These are phyloP conservation scores for Cettia cetti DNA, from an alignment of 2,113 vertebrate species.

Conservation along the genomic window DNA sequence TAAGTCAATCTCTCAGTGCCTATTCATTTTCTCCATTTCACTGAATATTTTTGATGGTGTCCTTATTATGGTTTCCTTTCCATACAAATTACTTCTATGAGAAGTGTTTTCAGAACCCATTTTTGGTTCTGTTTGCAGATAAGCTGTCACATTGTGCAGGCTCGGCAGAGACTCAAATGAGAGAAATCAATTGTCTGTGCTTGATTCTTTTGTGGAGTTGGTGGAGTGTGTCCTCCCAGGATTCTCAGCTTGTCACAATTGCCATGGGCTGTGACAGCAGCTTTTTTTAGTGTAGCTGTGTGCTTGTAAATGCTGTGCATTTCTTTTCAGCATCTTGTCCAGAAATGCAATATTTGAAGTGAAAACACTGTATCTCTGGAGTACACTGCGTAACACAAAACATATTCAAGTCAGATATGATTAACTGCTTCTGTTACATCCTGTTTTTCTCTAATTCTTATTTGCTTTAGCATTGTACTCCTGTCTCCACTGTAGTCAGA, in stretches of 20 bases:
- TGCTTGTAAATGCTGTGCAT: not conserved
- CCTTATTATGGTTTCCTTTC: not conserved
- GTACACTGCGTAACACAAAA: not conserved
- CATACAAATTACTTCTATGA: not conserved
- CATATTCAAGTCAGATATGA: not conserved
- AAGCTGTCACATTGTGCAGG: not conserved
- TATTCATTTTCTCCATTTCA: not conserved
- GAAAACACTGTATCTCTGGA: not conserved
- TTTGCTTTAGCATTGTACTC: not conserved
- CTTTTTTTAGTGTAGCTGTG: not conserved
- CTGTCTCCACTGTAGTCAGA: not conserved
- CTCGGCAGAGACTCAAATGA: not conserved
- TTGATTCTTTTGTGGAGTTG: not conserved
- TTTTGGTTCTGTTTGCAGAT: not conserved
- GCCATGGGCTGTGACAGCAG: not conserved
- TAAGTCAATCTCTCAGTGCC: not conserved
- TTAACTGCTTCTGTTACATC: not conserved
- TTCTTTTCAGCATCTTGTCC: not conserved
- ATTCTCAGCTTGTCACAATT: not conserved
- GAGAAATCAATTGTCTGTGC: not conserved
- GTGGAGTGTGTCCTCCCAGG: not conserved
- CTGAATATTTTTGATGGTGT: not conserved
- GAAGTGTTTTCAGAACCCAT: not conserved
- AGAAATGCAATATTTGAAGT: not conserved
- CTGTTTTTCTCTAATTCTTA: not conserved